Evolutionary conservation across 2,797 vertebrate genomes (phyloP), one percentile per base, ranked within the genome.

Genomic region (Fringilla coelebs): DNA sequence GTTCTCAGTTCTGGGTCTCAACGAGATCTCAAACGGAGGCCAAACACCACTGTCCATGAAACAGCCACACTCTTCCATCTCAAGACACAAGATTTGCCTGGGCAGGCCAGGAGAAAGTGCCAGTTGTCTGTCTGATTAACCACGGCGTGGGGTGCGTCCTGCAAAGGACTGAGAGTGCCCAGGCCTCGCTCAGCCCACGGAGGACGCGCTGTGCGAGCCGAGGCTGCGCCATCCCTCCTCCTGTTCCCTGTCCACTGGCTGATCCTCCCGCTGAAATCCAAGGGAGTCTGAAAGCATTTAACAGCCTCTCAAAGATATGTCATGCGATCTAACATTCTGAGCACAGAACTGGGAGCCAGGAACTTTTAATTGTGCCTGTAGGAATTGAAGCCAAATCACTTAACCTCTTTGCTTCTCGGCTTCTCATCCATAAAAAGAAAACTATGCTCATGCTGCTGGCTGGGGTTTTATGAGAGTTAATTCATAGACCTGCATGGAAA

Each of bases 251-350:
- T 22, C 52, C 62, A 88, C 54, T 61, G 61, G 62, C 79, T 48
- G 92, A 90, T 91, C 90, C 79, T 91, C 77, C 67, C 0, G 14
- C 55, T 86, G 80, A 93, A 93, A 91, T 93, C 88, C 96, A 92
- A 88, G 88, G 94, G 91, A 93, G 89, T 54, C 85, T 92, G 94
- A 96, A 95, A 94, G 89, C 95, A 93, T 96, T 97, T 96, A 95
- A 91, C 89, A 76, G 93, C 79, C 93, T 94, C 94, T 88, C 96
- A 96, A 94, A 95, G 95, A 95, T 95, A 95, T 95, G 93, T 94
- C 94, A 96, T 97, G 95, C 94, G 89, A 96, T 95, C 93, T 96
- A 95, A 94, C 96, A 88, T 93, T 96, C 93, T 96, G 90, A 96
- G 88, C 93, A 95, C 92, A 96, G 96, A 96, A 96, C 92, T 89